Evolutionary conservation across 1,140 invertebrate species (phyloP), one percentile per base, ranked within the genome.

Genomic region (Artemia franciscana): DNA sequence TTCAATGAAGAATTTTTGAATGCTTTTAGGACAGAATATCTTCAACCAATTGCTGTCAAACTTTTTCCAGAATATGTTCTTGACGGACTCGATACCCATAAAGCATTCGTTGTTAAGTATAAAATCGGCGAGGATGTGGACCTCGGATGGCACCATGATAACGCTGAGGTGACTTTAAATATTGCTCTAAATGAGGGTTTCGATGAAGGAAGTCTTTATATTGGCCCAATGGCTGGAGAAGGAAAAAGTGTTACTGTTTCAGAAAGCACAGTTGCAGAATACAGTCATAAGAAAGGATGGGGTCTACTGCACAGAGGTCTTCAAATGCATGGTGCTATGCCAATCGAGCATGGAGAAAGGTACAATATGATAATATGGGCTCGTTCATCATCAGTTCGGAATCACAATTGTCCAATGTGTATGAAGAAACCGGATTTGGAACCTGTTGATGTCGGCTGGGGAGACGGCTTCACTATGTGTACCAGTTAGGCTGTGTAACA

Each of bases 321-420:
- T 51, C 39, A 51, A 51, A 51, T 51, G 39, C 39, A 51, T 3
- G 39, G 39, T 15, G 39, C 39, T 3, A 51, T 51, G 3, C 39
- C 39, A 18, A 51, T 51, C 12, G 39, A 51, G 21, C 12, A 1
- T 15, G 39, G 39, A 2, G 39, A 51, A 51, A 51, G 39, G 39
- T 69, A 71, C 63, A 77, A 76, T 64, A 58, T 77, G 5, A 73
- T 77, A 57, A 66, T 76, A 0, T 77, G 75, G 75, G 70, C 75
- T 71, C 68, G 75, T 57, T 68, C 72, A 9, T 75, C 74, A 3
- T 57, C 25, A 51, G 65, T 75, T 7, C 65, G 75, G 7, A 76
- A 75, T 65, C n/a, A 66, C 15, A 4, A 63, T 5, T 76, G 75
- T 66, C 74, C 75, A 18, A 76, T 76, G 74, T 76, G 75, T 68